phyloP scores from a whole-genome alignment of 2,113 vertebrate species.

The Thermophis baileyi region DNA sequence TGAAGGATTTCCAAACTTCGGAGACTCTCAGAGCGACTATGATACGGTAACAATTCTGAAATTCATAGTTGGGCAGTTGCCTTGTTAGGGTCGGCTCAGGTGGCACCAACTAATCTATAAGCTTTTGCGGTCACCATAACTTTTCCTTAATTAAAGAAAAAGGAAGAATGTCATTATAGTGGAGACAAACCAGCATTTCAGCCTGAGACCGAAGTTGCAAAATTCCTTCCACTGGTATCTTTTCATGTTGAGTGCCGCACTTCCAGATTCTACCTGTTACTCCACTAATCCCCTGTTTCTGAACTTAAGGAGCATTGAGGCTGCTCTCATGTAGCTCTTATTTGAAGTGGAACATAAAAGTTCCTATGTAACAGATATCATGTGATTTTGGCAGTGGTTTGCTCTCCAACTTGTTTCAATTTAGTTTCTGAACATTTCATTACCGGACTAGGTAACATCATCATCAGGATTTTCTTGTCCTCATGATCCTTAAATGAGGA shows the following conservation, averaged over 20 bases:
- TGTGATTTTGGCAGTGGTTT: no score
- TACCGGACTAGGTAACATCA: no score
- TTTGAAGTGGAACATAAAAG: background rate
- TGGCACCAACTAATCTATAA: background rate
- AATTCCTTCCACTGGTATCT: background rate
- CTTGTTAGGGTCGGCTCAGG: background rate
- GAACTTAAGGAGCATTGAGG: background rate
- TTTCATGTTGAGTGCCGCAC: background rate
- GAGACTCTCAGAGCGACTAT: constrained; percentile 89
- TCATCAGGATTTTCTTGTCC: no score
- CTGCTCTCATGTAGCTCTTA: background rate
- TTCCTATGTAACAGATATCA: background rate
- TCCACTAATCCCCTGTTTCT: background rate
- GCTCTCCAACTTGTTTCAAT: no score
- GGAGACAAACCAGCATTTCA: background rate
- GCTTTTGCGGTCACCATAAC: background rate
- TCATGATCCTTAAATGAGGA: no score
- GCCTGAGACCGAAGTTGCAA: background rate
- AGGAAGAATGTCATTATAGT: background rate
- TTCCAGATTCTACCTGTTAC: background rate
- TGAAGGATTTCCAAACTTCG: constrained; percentile 85
- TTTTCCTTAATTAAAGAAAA: background rate
- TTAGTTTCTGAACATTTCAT: no score
- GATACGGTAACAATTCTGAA: constrained; percentile 77
- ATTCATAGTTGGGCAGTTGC: background rate